Percentiles rank a stretch among this genome's conserved stretches.
Conservation (phyloP, 2,113 vertebrate genomes). For the Lophius piscatorius region DNA sequence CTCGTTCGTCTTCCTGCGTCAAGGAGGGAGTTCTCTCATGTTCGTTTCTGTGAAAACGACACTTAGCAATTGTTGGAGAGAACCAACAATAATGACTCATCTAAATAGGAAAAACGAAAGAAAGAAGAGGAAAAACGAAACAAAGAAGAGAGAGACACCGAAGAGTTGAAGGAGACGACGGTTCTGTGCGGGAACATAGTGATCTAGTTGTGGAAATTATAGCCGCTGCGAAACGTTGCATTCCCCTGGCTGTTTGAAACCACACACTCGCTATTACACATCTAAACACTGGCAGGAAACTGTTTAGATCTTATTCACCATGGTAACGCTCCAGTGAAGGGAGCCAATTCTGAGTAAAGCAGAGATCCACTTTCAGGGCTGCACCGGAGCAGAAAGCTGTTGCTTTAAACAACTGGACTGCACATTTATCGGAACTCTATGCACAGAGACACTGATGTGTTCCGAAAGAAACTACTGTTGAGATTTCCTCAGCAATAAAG, state of each 20-base stretch:
- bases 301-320: conserved; percentile 62
- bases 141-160: not conserved
- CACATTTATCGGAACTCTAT: conserved; percentile 29
- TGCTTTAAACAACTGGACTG: conserved; percentile 50
- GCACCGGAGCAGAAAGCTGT: conserved; percentile 45
- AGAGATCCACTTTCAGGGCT: conserved; percentile 51
- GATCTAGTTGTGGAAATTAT: conserved; percentile 42
- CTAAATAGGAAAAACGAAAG: no score
- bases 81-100: no score
- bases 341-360: conserved; percentile 44
- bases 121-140: no score
- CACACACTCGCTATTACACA: conserved; percentile 53
- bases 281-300: conserved; percentile 41
- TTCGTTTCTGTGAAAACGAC: conserved; percentile 6
- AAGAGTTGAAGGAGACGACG: conserved; percentile 3
- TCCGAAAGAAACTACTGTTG: conserved; percentile 15
- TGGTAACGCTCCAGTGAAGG: conserved; percentile 70
- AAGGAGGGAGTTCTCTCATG: conserved; percentile 34
- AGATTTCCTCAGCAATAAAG: conserved; percentile 3
- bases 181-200: conserved; percentile 18
- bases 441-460: conserved; percentile 27
- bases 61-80: conserved; percentile 21
- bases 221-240: conserved; percentile 36
- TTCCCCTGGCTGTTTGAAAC: conserved; percentile 44
- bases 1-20: conserved; percentile 62